A percentile compares a stretch with the other conserved stretches of the same genome.
These are phyloP conservation scores for Priocnemis perturbator DNA, from an alignment of 2,888 invertebrate species.

Conservation along the genomic window DNA sequence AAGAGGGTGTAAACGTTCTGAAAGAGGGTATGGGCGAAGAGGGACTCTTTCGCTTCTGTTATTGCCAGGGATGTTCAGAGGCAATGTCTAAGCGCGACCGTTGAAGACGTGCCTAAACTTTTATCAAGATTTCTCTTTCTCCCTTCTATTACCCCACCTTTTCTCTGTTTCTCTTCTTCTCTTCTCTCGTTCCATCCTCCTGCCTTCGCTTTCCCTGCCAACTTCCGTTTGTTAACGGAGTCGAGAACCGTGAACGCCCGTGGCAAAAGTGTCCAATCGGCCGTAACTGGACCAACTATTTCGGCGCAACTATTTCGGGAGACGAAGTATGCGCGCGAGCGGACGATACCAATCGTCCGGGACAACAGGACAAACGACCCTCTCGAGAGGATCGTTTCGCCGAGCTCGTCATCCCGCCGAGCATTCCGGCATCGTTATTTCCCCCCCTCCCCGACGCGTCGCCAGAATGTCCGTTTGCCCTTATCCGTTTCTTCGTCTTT, in stretches of 20 bases:
- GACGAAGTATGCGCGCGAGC: too few relatives aligned
- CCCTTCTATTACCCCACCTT: too few relatives aligned
- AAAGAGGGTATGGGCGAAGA: too few relatives aligned
- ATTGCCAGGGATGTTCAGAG: too few relatives aligned
- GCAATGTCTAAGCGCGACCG: too few relatives aligned
- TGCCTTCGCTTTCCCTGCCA: too few relatives aligned
- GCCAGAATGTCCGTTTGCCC: slow-evolving; percentile 1
- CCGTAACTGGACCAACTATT: slow-evolving; percentile 46
- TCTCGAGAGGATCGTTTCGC: slow-evolving; percentile 35
- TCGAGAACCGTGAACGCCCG: not conserved
- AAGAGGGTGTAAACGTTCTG: too few relatives aligned
- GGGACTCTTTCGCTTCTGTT: too few relatives aligned
- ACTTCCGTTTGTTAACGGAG: too few relatives aligned
- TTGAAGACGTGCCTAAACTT: too few relatives aligned
- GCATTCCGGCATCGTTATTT: slow-evolving; percentile 30
- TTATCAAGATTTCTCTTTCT: not conserved
- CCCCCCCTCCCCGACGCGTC: not conserved
- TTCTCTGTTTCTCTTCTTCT: not conserved
- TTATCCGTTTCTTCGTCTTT: slow-evolving; percentile 11
- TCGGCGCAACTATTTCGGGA: slow-evolving; percentile 32
- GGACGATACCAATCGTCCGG: slow-evolving; percentile 46
- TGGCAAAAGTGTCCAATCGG: slow-evolving; percentile 4
- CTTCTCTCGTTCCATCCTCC: not conserved
- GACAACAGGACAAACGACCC: slow-evolving; percentile 38
- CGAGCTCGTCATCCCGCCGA: slow-evolving; percentile 31